Conservation (phyloP, 2,797 vertebrate species). For the Parauchenoglanis ngamensis region DNA sequence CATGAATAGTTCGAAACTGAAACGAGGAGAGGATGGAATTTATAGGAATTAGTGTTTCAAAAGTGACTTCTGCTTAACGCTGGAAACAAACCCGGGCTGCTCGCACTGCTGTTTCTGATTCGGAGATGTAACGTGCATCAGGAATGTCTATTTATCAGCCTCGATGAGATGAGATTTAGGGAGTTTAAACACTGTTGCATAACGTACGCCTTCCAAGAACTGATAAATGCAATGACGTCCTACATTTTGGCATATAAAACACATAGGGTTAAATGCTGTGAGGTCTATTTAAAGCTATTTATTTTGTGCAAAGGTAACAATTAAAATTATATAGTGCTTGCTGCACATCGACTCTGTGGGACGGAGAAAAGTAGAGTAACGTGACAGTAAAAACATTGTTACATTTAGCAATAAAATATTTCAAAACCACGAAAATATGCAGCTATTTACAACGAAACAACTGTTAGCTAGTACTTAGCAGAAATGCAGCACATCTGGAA, state of each 20-base stretch:
- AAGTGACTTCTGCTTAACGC: neutral
- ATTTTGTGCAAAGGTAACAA: slow-evolving; percentile 29
- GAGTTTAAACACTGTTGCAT: neutral
- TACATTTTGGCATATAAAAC: slow-evolving; percentile 13
- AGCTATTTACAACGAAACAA: slow-evolving; percentile 42
- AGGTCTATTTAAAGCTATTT: slow-evolving; percentile 33
- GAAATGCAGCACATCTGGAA: slow-evolving; percentile 5
- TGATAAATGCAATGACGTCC: neutral
- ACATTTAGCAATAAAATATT: slow-evolving; percentile 38
- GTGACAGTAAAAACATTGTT: slow-evolving; percentile 19
- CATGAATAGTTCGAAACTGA: neutral
- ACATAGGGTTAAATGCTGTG: neutral
- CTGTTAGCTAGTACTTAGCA: neutral
- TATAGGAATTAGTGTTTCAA: neutral
- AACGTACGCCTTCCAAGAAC: neutral
- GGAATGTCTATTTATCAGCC: neutral
- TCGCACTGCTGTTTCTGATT: neutral
- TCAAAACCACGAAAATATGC: slow-evolving; percentile 24
- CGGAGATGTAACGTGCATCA: neutral
- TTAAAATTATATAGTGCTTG: slow-evolving; percentile 28
- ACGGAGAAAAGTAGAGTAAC: neutral
- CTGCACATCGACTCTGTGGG: neutral
- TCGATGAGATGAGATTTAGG: neutral
- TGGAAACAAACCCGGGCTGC: neutral
- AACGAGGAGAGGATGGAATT: neutral